Base-by-base conservation (phyloP, 2,113 vertebrate species). In the Andinoacara biseriatus region DNA sequence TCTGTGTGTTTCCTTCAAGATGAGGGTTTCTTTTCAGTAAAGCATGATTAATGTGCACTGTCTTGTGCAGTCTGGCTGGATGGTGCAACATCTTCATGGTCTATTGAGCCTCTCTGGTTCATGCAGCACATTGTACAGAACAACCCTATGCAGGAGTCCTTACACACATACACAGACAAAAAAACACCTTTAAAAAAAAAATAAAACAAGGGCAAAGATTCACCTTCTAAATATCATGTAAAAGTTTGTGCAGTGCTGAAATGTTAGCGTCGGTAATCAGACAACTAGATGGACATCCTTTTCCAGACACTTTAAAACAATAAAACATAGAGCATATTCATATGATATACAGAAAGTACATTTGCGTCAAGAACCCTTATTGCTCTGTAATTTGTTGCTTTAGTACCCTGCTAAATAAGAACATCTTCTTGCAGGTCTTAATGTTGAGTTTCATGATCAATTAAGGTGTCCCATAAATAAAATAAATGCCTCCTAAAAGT, bases 51-150 rank as follows among this genome's bases (percentile, higher is more conserved):
- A 94, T 94, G 94, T 84, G 69, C n/a, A 76, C 80, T 91, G 85
- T 90, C 74, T 86, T 88, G 72, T 74, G 78, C 29, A 83, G 86
- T 84, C 62, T 17, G 46, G 78, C 46, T 87, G 78, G 76, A 87
- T 91, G 88, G 89, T 88, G 90, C 81, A 94, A 92, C 87, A 83
- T 67, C 85, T 87, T 72, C 85, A 93, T 22, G 90, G 90, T 93
- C 93, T 87, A 90, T 92, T 93, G 90, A 90, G 79, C 85, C 10
- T 89, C 88, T 93, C 89, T 95, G 94, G 94, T 86, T 94, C 93
- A 92, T 94, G 89, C 74, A 92, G 84, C 74, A 67, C 83, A 90
- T 33, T 81, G 60, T 40, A 15, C 33, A 54, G 31, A 76, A 61
- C 20, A 62, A 52, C 58, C 29, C 77, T 76, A 17, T 4, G 7